phyloP scores from a whole-genome alignment of 2,113 vertebrate genomes.

The Sclerurus mexicanus region DNA sequence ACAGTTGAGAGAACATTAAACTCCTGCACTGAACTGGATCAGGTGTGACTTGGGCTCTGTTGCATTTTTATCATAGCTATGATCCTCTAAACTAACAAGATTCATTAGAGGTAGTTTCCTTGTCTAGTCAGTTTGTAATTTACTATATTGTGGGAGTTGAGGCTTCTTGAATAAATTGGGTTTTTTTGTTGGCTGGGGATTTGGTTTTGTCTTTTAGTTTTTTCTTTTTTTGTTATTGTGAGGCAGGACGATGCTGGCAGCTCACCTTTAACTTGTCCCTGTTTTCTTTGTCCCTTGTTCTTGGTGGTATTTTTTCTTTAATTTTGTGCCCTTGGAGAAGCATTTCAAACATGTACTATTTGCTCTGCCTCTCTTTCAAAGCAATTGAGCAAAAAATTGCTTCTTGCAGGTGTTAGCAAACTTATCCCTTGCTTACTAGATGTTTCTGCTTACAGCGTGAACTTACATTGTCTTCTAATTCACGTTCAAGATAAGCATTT shows the following conservation, averaged over 20 bases:
- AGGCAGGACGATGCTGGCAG: neutral
- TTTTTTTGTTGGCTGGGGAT: neutral
- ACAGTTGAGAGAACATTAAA: neutral
- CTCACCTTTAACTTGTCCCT: neutral
- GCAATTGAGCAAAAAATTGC: neutral
- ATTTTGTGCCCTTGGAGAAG: neutral
- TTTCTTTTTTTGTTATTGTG: neutral
- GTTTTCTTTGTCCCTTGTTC: neutral
- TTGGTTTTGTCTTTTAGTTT: neutral
- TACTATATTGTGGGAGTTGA: neutral
- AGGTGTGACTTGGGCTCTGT: neutral
- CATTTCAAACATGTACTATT: neutral
- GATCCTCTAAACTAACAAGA: neutral
- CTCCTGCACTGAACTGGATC: neutral
- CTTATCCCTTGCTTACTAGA: neutral
- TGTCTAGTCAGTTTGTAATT: neutral
- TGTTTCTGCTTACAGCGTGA: neutral
- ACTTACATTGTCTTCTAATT: neutral
- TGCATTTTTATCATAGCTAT: neutral
- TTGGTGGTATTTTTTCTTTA: neutral
- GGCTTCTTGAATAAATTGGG: neutral
- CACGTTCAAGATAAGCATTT: neutral
- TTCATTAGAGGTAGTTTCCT: neutral
- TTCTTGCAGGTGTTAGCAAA: neutral
- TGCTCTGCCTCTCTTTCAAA: neutral